These are phyloP conservation scores for human (Homo sapiens) DNA, from an alignment of 2,113 vertebrate species.

Conservation along the genomic window DNA sequence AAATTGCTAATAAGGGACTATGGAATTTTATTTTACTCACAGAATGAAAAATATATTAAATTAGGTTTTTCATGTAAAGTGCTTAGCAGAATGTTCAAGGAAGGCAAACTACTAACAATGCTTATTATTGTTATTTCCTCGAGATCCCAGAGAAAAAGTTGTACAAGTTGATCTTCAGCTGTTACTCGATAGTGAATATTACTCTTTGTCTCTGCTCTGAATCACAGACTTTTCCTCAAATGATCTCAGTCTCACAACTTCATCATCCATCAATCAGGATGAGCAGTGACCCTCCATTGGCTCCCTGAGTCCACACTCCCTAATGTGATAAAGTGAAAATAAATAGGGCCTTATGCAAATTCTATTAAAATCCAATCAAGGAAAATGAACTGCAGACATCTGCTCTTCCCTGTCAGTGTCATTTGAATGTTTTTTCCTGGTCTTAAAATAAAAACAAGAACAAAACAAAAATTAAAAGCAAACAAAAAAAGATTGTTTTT, in stretches of 20 bases:
- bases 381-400: constrained; percentile 81
- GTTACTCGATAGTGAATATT: not conserved
- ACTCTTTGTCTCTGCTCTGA: not conserved
- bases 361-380: constrained; percentile 79
- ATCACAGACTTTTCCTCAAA: constrained; percentile 31
- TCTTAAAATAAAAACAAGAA: constrained; percentile 71
- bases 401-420: constrained; percentile 70
- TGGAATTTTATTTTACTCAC: not conserved
- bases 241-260: not conserved
- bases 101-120: not conserved
- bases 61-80: not conserved
- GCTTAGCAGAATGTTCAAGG: not conserved
- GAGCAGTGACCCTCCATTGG: constrained; percentile 10
- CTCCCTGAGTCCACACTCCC: constrained; percentile 63
- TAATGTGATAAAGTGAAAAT: constrained; percentile 76
- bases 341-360: constrained; percentile 78
- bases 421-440: constrained; percentile 71
- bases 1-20: not conserved
- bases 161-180: not conserved
- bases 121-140: not conserved
- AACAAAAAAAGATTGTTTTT: constrained; percentile 20
- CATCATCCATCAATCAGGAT: constrained; percentile 36
- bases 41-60: not conserved
- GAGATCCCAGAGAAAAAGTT: not conserved
- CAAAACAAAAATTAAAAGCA: constrained; percentile 42